These are phyloP conservation scores for Pachliopta kotzebuea DNA, from an alignment of 2,888 invertebrate species.

Conservation along the genomic window DNA sequence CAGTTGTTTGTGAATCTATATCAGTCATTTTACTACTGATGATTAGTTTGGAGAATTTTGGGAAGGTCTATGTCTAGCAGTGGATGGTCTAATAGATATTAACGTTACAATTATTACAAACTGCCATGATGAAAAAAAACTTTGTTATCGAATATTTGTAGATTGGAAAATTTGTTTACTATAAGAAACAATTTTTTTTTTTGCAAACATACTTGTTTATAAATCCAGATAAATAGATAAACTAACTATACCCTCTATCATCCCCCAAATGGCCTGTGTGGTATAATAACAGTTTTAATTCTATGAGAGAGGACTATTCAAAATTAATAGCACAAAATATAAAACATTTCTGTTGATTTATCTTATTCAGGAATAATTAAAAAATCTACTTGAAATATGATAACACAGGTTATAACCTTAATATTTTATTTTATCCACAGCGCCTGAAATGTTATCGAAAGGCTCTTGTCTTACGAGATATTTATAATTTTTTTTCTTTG, in stretches of 20 bases:
- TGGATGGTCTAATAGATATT: no score
- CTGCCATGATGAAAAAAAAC: not conserved
- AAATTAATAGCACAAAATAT: not conserved
- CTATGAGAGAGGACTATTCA: no score
- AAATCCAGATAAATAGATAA: not conserved
- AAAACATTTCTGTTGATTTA: not conserved
- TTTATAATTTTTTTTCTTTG: not conserved
- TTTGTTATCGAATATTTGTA: not conserved
- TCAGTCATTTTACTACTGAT: no score
- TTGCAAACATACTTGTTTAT: not conserved
- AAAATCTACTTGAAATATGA: not conserved
- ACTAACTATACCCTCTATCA: no score
- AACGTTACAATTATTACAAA: not conserved
- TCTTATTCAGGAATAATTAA: not conserved
- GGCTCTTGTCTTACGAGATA: not conserved
- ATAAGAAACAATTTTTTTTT: not conserved
- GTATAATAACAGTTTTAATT: no score
- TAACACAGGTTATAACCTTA: not conserved
- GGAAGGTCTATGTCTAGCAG: no score
- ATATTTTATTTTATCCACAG: not conserved
- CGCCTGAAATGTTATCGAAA: not conserved
- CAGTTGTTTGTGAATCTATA: slow-evolving; percentile 1
- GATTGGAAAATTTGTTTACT: not conserved
- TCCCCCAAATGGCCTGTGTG: no score
- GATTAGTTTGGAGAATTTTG: no score